These are phyloP conservation scores for Philaenus spumarius DNA, from an alignment of 1,140 invertebrate species.

Conservation along the genomic window DNA sequence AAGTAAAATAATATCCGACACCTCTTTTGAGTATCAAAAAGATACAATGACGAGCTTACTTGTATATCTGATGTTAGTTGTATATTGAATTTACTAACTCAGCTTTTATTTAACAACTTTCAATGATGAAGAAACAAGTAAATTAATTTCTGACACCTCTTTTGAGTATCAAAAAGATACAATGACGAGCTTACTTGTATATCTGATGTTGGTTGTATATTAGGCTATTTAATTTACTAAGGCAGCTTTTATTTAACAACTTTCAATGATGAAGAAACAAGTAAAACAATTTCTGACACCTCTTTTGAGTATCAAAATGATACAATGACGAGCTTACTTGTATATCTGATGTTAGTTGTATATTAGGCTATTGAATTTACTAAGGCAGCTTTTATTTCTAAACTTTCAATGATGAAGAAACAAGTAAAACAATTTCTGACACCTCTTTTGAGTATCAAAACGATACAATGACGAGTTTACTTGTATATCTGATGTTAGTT, in stretches of 20 bases:
- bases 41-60: neutral
- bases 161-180: neutral
- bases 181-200: neutral
- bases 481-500: slow-evolving; percentile 1
- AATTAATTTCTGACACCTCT: slow-evolving; percentile 1
- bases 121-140: neutral
- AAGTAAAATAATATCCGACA: slow-evolving; percentile 1
- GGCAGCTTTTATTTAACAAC: neutral
- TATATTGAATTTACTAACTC: neutral
- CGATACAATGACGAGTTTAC: neutral
- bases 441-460: neutral
- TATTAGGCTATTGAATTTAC: neutral
- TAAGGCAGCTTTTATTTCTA: too few species aligned
- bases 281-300: neutral
- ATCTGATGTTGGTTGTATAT: neutral
- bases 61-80: neutral
- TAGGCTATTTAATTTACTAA: neutral
- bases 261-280: neutral
- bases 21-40: neutral
- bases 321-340: neutral
- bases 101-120: neutral
- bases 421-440: neutral
- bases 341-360: neutral
- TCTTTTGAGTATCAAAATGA: neutral
- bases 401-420: neutral